These are phyloP conservation scores for Axinella damicornis DNA, from an alignment of 37 sponge, comb jelly and placozoan genomes.

Conservation along the genomic window DNA sequence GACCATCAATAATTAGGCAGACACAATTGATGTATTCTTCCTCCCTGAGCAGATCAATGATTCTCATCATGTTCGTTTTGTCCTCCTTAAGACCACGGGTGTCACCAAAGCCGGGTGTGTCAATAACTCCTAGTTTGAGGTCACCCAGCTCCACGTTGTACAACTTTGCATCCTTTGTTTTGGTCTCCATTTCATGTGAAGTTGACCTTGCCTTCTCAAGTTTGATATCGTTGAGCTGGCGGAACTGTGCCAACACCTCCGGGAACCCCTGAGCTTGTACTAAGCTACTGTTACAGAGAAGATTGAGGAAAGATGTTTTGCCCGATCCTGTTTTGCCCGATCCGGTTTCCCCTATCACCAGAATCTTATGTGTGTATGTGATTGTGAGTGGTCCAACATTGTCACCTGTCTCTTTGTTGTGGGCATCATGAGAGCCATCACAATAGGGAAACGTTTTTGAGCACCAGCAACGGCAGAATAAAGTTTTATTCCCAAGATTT, in stretches of 20 bases:
- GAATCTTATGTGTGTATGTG: slow-evolving; percentile 31
- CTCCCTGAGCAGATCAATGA: slow-evolving; percentile 17
- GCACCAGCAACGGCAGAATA: slow-evolving; percentile 87
- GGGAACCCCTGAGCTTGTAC: background rate
- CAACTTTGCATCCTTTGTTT: slow-evolving; percentile 11
- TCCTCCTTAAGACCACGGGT: slow-evolving; percentile 44
- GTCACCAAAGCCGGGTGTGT: slow-evolving; percentile 56
- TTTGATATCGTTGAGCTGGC: slow-evolving; percentile 29
- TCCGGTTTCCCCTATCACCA: slow-evolving; percentile 33
- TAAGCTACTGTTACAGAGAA: background rate
- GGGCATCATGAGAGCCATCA: slow-evolving; percentile 87
- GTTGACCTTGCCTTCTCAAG: slow-evolving; percentile 20
- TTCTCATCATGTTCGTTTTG: slow-evolving; percentile 14
- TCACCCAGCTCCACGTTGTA: slow-evolving; percentile 17
- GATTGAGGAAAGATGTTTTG: slow-evolving; percentile 40
- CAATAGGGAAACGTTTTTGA: slow-evolving; percentile 91
- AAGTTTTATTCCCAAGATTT: slow-evolving; percentile 66
- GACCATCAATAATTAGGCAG: slow-evolving; percentile 50
- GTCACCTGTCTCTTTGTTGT: slow-evolving; percentile 85
- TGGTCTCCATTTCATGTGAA: slow-evolving; percentile 41
- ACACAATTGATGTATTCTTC: slow-evolving; percentile 40
- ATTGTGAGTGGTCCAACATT: slow-evolving; percentile 88
- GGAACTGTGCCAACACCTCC: background rate
- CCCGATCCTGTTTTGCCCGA: no score
- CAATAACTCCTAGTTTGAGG: slow-evolving; percentile 37